Conservation (phyloP, 2,113 vertebrate genomes). For the Gasterosteus aculeatus region DNA sequence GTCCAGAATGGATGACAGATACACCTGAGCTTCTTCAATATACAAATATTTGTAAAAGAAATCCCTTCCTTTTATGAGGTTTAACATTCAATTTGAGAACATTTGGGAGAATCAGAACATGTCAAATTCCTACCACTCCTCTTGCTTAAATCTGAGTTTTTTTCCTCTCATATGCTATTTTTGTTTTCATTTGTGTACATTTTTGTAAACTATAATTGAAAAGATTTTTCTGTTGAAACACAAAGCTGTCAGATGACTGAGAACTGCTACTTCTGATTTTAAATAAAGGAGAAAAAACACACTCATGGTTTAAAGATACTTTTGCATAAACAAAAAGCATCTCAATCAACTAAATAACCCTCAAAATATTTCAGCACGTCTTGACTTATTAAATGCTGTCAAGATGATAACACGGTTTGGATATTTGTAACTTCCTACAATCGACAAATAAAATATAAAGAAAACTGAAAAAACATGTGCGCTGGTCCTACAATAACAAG, state of each 20-base stretch:
- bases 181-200: neutral
- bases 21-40: neutral
- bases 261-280: neutral
- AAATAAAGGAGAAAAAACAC: neutral
- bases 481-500: neutral
- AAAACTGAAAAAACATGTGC: neutral
- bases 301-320: neutral
- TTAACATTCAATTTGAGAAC: no score
- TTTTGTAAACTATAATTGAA: neutral
- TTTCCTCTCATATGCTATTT: neutral
- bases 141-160: neutral
- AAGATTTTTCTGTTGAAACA: neutral
- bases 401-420: neutral
- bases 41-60: neutral
- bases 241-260: neutral
- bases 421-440: neutral
- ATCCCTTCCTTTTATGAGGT: neutral
- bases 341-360: neutral
- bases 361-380: neutral
- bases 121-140: neutral
- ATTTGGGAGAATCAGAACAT: neutral
- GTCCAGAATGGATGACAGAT: neutral
- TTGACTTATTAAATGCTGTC: neutral
- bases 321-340: neutral
- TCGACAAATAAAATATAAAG: neutral